These are phyloP conservation scores for Cetonia aurata DNA, from an alignment of 2,888 invertebrate species.

Conservation along the genomic window DNA sequence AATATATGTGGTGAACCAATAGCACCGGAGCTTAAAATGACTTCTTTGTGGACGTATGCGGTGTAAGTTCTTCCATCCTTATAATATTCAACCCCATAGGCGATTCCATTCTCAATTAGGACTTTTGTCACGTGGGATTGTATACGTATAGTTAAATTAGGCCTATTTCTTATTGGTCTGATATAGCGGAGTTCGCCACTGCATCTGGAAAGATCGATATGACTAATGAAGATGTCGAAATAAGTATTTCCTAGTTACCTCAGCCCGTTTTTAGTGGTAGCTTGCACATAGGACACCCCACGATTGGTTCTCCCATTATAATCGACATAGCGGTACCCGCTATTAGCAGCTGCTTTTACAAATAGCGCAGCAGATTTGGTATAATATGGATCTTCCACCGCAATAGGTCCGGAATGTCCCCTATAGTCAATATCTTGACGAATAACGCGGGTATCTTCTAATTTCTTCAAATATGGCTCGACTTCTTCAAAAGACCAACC, in stretches of 20 bases:
- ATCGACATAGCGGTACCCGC: slow-evolving; percentile 73
- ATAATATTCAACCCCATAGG: slow-evolving; percentile 72
- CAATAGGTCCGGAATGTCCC: slow-evolving; percentile 69
- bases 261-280: slow-evolving; percentile 73
- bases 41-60: slow-evolving; percentile 75
- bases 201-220: slow-evolving; percentile 77
- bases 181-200: slow-evolving; percentile 82
- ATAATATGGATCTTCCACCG: slow-evolving; percentile 65
- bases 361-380: slow-evolving; percentile 59
- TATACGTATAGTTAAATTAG: slow-evolving; percentile 77
- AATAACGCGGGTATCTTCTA: slow-evolving; percentile 69
- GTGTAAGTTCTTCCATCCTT: slow-evolving; percentile 68
- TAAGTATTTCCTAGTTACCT: slow-evolving; percentile 66
- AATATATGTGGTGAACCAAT: slow-evolving; percentile 83
- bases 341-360: slow-evolving; percentile 72
- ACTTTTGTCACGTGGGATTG: slow-evolving; percentile 75
- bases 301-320: slow-evolving; percentile 67
- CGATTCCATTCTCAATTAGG: slow-evolving; percentile 73
- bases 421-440: slow-evolving; percentile 70
- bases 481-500: slow-evolving; percentile 82
- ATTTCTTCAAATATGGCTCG: slow-evolving; percentile 80
- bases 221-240: too few relatives aligned
- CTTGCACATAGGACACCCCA: slow-evolving; percentile 74
- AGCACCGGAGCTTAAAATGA: slow-evolving; percentile 81
- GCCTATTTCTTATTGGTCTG: slow-evolving; percentile 72